These are phyloP conservation scores for Mixornis gularis DNA, from an alignment of 2,113 vertebrate genomes.

Conservation along the genomic window DNA sequence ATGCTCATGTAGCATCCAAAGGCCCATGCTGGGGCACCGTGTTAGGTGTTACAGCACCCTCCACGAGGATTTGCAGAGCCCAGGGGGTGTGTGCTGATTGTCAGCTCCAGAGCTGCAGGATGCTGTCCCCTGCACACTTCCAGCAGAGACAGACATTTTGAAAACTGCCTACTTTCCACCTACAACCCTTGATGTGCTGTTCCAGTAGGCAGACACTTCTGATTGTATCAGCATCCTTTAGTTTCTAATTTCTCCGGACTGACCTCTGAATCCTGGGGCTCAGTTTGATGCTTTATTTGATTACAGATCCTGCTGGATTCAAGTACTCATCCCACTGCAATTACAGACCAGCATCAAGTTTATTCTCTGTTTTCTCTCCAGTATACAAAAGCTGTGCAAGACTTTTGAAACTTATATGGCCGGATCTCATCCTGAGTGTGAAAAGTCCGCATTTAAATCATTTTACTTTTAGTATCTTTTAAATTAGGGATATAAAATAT, in stretches of 20 bases:
- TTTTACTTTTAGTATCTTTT: not conserved
- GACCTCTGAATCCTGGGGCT: not conserved
- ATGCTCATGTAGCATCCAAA: not conserved
- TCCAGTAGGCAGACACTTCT: not conserved
- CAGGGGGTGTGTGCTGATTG: fast-evolving
- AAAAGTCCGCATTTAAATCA: not conserved
- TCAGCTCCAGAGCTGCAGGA: fast-evolving
- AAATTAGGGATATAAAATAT: not conserved
- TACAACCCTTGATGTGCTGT: not conserved
- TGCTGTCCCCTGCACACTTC: not conserved
- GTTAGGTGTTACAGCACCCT: not conserved
- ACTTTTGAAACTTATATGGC: not conserved
- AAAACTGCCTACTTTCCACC: not conserved
- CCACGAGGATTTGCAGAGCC: fast-evolving
- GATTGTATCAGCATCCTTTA: not conserved
- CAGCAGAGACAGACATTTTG: not conserved
- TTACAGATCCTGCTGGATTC: not conserved
- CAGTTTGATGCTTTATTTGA: not conserved
- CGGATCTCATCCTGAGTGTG: not conserved
- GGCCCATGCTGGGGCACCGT: fast-evolving
- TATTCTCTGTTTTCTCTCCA: not conserved
- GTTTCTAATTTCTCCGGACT: not conserved
- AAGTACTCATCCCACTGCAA: not conserved
- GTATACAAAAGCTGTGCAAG: not conserved
- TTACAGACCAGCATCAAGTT: not conserved